Conservation (phyloP, 2,888 invertebrate species). For the Metacarcinus magister region DNA sequence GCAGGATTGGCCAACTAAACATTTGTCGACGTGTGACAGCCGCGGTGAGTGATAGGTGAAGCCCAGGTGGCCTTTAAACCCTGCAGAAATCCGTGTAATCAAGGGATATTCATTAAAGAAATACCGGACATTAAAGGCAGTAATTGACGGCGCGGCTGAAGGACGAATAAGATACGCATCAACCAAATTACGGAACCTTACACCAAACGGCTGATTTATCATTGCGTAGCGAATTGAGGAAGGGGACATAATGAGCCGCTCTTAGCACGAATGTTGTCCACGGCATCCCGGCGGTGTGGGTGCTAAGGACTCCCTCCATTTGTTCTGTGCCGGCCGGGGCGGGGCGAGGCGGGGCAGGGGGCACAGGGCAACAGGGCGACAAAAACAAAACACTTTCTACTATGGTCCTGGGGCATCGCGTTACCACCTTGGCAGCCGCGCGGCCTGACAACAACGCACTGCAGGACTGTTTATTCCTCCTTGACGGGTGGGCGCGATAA, state of each 20-base stretch:
- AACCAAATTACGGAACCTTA: constrained; percentile 64
- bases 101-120: constrained; percentile 75
- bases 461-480: background rate
- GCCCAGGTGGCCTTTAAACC: constrained; percentile 62
- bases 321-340: constrained; percentile 37
- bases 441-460: background rate
- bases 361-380: background rate
- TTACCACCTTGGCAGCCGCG: background rate
- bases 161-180: constrained; percentile 50
- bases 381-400: constrained; percentile 6
- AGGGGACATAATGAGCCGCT: constrained; percentile 56
- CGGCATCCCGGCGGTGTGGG: constrained; percentile 14
- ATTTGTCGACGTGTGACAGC: constrained; percentile 69
- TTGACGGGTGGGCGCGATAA: background rate
- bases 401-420: background rate
- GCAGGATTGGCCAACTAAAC: constrained; percentile 50
- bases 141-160: constrained; percentile 51
- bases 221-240: constrained; percentile 37
- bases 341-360: background rate
- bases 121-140: constrained; percentile 62
- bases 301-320: constrained; percentile 9
- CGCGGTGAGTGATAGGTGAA: constrained; percentile 59
- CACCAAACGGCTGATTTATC: constrained; percentile 49
- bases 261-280: background rate
- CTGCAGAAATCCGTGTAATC: constrained; percentile 67